Evolutionary conservation across 2,888 invertebrate genomes (phyloP).

Genomic region (Fissipunctia ypsillon): DNA sequence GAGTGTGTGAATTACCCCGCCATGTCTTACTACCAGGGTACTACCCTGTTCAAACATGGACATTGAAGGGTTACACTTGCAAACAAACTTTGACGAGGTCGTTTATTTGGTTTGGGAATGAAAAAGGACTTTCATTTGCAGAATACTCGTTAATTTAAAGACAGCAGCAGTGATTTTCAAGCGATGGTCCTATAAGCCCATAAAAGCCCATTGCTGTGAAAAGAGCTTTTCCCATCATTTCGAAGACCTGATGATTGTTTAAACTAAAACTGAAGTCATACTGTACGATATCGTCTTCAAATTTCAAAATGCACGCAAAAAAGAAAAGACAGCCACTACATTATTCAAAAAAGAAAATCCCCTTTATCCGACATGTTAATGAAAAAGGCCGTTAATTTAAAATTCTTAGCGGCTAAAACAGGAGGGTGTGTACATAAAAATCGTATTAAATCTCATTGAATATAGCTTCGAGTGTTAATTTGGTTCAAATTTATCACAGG

Average conservation of each 20-base stretch:
- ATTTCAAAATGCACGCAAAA: too few species aligned
- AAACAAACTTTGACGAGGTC: conserved; percentile 10
- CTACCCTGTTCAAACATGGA: conserved; percentile 32
- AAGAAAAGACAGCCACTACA: not conserved
- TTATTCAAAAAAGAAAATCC: not conserved
- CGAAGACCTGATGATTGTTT: too few species aligned
- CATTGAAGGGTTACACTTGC: conserved; percentile 15
- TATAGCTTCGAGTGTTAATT: conserved; percentile 77
- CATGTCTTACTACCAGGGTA: conserved; percentile 28
- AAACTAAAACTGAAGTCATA: too few species aligned
- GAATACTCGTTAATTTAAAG: too few species aligned
- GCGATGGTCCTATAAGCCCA: too few species aligned
- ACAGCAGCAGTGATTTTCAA: too few species aligned
- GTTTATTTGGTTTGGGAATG: conserved; percentile 20
- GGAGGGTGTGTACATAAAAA: conserved; percentile 62
- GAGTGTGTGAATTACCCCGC: conserved; percentile 39
- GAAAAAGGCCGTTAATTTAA: conserved; percentile 50
- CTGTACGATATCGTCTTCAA: too few species aligned
- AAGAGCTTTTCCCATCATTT: too few species aligned
- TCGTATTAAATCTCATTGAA: conserved; percentile 71
- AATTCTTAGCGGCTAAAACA: conserved; percentile 41
- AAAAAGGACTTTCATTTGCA: conserved; percentile 9
- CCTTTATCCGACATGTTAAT: not conserved
- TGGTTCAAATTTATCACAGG: conserved; percentile 77
- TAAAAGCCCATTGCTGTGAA: too few species aligned